Base-by-base conservation (phyloP, 2,113 vertebrate species). In the Pimephales promelas region DNA sequence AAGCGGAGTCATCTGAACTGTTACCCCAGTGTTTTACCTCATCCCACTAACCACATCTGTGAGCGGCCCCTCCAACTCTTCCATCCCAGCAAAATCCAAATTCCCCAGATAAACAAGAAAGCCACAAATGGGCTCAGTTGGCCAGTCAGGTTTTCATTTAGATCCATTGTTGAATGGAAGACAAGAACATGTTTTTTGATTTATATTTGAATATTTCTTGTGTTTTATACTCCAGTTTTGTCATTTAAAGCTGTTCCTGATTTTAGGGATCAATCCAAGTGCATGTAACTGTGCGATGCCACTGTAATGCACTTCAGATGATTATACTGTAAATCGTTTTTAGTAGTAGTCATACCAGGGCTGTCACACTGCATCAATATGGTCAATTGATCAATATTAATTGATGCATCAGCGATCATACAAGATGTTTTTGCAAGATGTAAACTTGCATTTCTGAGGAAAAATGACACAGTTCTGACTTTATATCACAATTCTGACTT, bases 1-100 rank as follows among this genome's bases (percentile, higher is more conserved):
- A 79, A 79, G 59, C 77, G 49, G 59, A 49, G 49, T 79, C 18
- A 34, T 80, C 43, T 80, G 78, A 80, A 66, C 61, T 66, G 22
- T 80, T 80, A 66, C 10, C 43, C 78, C 24, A 62, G 26, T 1
- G 10, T 56, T 59, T 71, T 45, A 70, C 34, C 34, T n/a, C 34
- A 43, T 70, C 36, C 20, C 26, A 31, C 24, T 9, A 26, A 66
- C 77, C 40, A 62, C 77, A 64, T 64, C 24, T 80, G 43, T 26
- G 28, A 28, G 10, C 43, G 10, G 13, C 73, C 52, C n/a, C 52
- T 56, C 36, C 5, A 28, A 57, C 20, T 24, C 24, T 7, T 34
- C 34, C 57, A 6, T 61, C 56, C 56, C 14, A 43, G 9, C 56
- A 18, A 26, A 61, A 45, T 61, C 54, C 76, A 45, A 61, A 78